Conservation (phyloP, 2,888 invertebrate genomes). For the Drosophila hamatofila region DNA sequence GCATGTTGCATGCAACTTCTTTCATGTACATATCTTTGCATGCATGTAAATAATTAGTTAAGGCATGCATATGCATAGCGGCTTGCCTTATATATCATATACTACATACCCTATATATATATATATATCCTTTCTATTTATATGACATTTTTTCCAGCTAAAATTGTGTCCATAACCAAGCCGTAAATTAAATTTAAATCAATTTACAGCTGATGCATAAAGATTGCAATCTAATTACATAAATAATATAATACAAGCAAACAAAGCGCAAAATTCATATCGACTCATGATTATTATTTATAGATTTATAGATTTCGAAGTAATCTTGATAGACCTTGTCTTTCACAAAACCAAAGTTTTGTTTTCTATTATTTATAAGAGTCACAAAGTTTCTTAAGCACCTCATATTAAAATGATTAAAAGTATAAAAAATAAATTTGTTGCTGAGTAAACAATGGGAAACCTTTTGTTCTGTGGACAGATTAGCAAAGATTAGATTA, state of each 20-base stretch:
- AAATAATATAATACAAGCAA: slow-evolving; percentile 19
- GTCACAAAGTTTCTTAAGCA: slow-evolving; percentile 35
- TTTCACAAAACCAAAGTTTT: slow-evolving; percentile 41
- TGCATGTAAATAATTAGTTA: slow-evolving; percentile 28
- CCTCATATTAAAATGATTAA: slow-evolving; percentile 47
- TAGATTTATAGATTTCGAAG: slow-evolving; percentile 49
- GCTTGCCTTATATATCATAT: slow-evolving; percentile 8
- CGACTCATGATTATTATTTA: slow-evolving; percentile 53
- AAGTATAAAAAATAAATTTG: slow-evolving; percentile 5
- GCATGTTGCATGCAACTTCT: slow-evolving; percentile 8
- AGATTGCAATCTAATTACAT: slow-evolving; percentile 30
- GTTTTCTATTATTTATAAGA: slow-evolving; percentile 53
- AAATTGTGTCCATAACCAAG: slow-evolving; percentile 58
- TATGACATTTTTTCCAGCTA: slow-evolving; percentile 51
- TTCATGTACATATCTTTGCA: background rate
- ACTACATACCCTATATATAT: background rate
- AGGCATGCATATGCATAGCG: slow-evolving; percentile 38
- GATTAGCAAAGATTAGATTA: slow-evolving; percentile 55
- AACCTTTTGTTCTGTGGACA: slow-evolving; percentile 18
- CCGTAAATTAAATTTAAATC: background rate
- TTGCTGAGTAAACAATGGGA: slow-evolving; percentile 9
- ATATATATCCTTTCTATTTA: slow-evolving; percentile 17
- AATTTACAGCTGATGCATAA: slow-evolving; percentile 46
- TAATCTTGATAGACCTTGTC: slow-evolving; percentile 65
- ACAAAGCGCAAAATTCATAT: background rate